Evolutionary conservation across 2,888 invertebrate species (phyloP).

Genomic region (Phortica okadai): DNA sequence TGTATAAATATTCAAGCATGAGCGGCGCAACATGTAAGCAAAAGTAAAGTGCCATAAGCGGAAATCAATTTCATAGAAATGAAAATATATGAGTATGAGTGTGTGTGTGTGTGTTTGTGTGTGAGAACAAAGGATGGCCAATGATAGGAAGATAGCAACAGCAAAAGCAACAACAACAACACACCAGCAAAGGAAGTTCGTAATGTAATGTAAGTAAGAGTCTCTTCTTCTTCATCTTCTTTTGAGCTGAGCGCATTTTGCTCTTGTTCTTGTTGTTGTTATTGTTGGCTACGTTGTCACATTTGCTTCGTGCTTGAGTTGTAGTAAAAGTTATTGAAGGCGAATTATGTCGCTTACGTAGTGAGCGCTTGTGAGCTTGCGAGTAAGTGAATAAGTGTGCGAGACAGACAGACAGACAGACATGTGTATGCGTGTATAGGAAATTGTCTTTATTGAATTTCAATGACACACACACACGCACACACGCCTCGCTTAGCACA

Average conservation of each 20-base stretch:
- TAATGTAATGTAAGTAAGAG: neutral
- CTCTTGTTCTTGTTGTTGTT: neutral
- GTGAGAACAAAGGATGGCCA: neutral
- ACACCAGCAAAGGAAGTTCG: neutral
- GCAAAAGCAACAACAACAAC: neutral
- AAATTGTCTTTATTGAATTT: constrained; percentile 65
- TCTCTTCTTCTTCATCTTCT: neutral
- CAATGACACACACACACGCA: constrained; percentile 54
- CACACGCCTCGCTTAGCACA: constrained; percentile 1
- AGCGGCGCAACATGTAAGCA: constrained; percentile 43
- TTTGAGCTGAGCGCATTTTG: neutral
- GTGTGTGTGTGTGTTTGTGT: neutral
- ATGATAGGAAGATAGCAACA: neutral
- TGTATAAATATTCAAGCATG: constrained; percentile 26
- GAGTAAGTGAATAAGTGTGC: neutral
- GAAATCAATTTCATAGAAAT: constrained; percentile 49
- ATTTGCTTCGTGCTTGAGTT: constrained; percentile 28
- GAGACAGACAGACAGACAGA: neutral
- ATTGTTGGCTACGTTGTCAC: neutral
- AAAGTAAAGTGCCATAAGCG: constrained; percentile 39
- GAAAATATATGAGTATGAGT: constrained; percentile 24
- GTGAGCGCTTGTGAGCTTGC: neutral
- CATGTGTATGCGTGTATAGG: constrained; percentile 28
- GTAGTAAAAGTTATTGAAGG: constrained; percentile 60
- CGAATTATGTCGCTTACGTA: constrained; percentile 33